Evolutionary conservation across 2,797 vertebrate species (phyloP).

Genomic region (Pachyuromys duprasi): DNA sequence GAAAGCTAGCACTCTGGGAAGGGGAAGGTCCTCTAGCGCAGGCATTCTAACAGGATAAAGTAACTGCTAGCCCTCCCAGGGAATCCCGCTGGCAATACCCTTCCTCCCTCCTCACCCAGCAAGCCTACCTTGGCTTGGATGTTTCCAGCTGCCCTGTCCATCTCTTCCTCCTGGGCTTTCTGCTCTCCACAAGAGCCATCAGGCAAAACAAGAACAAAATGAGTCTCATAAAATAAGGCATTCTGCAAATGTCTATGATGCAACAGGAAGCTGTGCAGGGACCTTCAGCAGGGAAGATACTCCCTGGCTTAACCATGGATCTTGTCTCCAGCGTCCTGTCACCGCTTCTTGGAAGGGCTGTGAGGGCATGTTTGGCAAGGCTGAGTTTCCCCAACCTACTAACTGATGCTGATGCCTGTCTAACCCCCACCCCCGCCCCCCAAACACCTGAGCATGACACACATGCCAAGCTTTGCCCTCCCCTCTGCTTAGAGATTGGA

Average conservation of each 20-base stretch:
- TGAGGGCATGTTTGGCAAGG: background rate
- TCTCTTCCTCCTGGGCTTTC: constrained; percentile 90
- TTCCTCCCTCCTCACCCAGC: background rate
- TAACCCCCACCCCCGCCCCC: background rate
- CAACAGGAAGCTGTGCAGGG: constrained; percentile 84
- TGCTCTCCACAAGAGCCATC: constrained; percentile 89
- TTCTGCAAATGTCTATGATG: constrained; percentile 83
- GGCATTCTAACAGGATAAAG: background rate
- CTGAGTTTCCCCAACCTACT: constrained; percentile 68
- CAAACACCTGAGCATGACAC: background rate
- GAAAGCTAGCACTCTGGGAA: background rate
- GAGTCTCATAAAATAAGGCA: constrained; percentile 89
- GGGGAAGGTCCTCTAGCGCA: background rate
- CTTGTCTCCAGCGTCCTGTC: constrained; percentile 71
- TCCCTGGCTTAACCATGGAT: constrained; percentile 84
- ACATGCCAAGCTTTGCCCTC: constrained; percentile 43
- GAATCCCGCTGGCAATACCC: no score
- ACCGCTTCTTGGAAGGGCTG: background rate
- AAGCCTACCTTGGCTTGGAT: constrained; percentile 90
- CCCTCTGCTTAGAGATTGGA: constrained; percentile 83
- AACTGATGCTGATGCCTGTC: constrained; percentile 67
- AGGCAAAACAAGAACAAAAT: constrained; percentile 89
- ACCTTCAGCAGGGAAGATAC: constrained; percentile 76
- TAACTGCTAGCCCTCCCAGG: background rate
- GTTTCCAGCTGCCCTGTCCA: constrained; percentile 89